phyloP scores from a whole-genome alignment of 1,140 invertebrate genomes.

The Camponotus vicinus region DNA sequence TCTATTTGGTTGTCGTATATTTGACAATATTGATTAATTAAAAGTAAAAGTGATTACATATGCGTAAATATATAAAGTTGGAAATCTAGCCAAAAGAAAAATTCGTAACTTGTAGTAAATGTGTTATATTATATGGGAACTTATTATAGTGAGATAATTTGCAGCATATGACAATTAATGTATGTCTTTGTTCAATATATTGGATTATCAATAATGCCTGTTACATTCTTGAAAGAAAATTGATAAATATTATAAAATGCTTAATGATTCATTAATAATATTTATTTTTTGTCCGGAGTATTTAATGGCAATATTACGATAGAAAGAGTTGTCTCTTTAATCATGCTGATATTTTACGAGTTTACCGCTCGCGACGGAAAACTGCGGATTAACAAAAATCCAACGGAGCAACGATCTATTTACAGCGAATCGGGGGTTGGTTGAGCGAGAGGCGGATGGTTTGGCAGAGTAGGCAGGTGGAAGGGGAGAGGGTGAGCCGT shows the following conservation, averaged over 20 bases:
- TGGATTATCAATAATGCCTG: no score
- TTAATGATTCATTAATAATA: no score
- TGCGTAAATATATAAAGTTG: neutral
- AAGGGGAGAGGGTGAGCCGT: slow-evolving; percentile 77
- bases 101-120: neutral
- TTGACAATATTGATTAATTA: neutral
- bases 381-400: slow-evolving; percentile 51
- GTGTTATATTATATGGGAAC: neutral
- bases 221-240: no score
- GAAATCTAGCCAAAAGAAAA: neutral
- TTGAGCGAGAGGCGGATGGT: slow-evolving; percentile 61
- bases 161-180: neutral
- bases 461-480: slow-evolving; percentile 58
- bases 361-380: slow-evolving; percentile 37
- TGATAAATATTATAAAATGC: no score
- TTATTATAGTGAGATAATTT: neutral
- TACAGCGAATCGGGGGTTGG: slow-evolving; percentile 71
- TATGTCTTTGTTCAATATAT: no score
- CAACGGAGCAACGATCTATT: slow-evolving; percentile 65
- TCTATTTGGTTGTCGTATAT: neutral
- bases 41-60: neutral
- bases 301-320: neutral
- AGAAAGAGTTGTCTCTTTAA: neutral
- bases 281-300: neutral
- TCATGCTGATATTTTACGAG: slow-evolving; percentile 10